Conservation (phyloP, 2,888 invertebrate species). For the Mechanitis messenoides region DNA sequence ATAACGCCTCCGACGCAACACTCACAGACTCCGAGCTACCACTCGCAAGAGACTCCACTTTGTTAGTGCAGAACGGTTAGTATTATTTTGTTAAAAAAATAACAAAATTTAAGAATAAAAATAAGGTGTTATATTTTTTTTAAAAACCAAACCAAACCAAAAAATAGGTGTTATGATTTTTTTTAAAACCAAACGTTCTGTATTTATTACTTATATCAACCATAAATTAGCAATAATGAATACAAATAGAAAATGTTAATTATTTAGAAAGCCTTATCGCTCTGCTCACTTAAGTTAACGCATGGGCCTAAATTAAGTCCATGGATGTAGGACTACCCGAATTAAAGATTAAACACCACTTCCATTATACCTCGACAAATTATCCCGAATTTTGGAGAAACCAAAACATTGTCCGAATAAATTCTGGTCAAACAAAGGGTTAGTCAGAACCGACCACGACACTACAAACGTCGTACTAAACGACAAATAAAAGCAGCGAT, state of each 20-base stretch:
- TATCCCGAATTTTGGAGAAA: conserved; percentile 51
- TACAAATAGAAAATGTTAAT: conserved; percentile 20
- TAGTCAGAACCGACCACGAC: conserved; percentile 47
- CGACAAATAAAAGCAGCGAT: conserved; percentile 72
- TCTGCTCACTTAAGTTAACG: conserved; percentile 54
- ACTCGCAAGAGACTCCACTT: conserved; percentile 86
- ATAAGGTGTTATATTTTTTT: not conserved
- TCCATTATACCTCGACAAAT: conserved; percentile 58
- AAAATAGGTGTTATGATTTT: too few species aligned
- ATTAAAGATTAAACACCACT: conserved; percentile 66
- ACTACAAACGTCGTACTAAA: conserved; percentile 68
- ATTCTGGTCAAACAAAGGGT: conserved; percentile 66
- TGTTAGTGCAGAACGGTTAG: conserved; percentile 90
- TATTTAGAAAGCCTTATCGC: conserved; percentile 25
- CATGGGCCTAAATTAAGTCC: conserved; percentile 47
- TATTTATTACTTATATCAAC: not conserved
- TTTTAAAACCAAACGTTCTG: too few species aligned
- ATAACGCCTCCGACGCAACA: conserved; percentile 90
- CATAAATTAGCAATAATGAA: not conserved
- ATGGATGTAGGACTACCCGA: conserved; percentile 53
- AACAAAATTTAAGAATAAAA: not conserved
- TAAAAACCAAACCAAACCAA: too few species aligned
- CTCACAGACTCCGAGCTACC: conserved; percentile 90
- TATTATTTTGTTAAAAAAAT: conserved; percentile 3
- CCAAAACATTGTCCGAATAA: conserved; percentile 55